Conservation (phyloP, 2,113 vertebrate species). For the Ceyx margarethae region DNA sequence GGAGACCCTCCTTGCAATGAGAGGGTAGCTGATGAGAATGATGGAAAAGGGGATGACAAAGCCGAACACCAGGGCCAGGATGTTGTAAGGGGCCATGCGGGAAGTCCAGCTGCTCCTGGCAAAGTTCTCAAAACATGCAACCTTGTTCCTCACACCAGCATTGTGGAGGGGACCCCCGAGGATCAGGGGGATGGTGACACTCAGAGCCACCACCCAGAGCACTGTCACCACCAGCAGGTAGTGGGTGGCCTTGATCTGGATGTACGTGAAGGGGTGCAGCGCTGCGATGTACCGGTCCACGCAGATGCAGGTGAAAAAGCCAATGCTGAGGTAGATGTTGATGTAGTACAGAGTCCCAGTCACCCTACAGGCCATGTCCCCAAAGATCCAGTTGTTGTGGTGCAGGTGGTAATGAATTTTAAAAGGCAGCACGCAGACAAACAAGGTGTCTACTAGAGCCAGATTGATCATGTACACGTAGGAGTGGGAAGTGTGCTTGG, state of each 20-base stretch:
- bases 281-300: slow-evolving; percentile 81
- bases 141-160: fast-evolving
- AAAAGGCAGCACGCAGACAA: slow-evolving; percentile 79
- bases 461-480: slow-evolving; percentile 80
- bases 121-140: slow-evolving; percentile 79
- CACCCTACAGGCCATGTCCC: slow-evolving; percentile 67
- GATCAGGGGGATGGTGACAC: slow-evolving; percentile 29
- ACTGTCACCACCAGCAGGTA: background rate
- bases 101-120: slow-evolving; percentile 42
- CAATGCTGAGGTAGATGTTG: slow-evolving; percentile 81
- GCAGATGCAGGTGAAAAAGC: slow-evolving; percentile 81
- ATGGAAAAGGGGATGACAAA: slow-evolving; percentile 72
- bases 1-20: slow-evolving; percentile 68
- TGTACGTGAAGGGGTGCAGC: slow-evolving; percentile 75
- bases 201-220: slow-evolving; percentile 64
- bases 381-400: slow-evolving; percentile 79
- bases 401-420: slow-evolving; percentile 81
- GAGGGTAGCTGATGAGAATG: slow-evolving; percentile 76
- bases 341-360: slow-evolving; percentile 71
- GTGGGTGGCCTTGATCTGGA: slow-evolving; percentile 40
- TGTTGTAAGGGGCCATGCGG: slow-evolving; percentile 48
- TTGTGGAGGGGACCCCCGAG: slow-evolving; percentile 29
- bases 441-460: slow-evolving; percentile 71
- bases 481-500: slow-evolving; percentile 50
- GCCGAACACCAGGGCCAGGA: slow-evolving; percentile 70